These are phyloP conservation scores for Reticulitermes speratus DNA, from an alignment of 1,140 invertebrate species.

Conservation along the genomic window DNA sequence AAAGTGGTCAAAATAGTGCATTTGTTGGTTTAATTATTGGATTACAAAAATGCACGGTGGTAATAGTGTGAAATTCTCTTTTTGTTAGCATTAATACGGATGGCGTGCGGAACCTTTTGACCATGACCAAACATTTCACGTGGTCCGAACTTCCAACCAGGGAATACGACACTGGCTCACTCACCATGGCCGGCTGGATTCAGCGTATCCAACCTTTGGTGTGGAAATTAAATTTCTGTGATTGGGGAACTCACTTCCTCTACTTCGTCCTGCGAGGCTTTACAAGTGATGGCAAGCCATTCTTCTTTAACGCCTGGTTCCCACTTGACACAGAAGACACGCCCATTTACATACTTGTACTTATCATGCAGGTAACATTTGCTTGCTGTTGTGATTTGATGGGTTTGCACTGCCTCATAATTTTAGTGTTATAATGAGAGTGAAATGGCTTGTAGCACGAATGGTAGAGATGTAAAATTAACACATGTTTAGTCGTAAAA, in stretches of 20 bases:
- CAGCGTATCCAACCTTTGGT: neutral
- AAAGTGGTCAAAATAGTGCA: too few species aligned
- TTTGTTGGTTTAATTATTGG: too few species aligned
- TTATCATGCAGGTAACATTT: neutral
- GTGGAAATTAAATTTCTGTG: neutral
- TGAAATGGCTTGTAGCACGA: too few species aligned
- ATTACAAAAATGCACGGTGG: too few species aligned
- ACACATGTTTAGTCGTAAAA: too few species aligned
- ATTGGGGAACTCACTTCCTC: neutral
- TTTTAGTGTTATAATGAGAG: too few species aligned
- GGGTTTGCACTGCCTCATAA: too few species aligned
- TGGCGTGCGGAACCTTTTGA: neutral
- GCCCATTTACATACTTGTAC: neutral
- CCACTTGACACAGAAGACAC: neutral
- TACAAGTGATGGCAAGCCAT: neutral
- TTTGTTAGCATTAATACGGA: neutral
- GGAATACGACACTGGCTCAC: neutral
- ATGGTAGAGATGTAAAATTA: too few species aligned
- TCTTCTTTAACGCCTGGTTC: neutral
- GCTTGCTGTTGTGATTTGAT: too few species aligned
- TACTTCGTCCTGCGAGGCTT: neutral
- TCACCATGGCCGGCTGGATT: neutral
- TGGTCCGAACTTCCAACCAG: neutral
- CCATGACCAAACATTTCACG: neutral
- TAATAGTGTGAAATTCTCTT: too few species aligned